phyloP scores from a whole-genome alignment of 2,888 invertebrate genomes.

The Drosophila borborema region DNA sequence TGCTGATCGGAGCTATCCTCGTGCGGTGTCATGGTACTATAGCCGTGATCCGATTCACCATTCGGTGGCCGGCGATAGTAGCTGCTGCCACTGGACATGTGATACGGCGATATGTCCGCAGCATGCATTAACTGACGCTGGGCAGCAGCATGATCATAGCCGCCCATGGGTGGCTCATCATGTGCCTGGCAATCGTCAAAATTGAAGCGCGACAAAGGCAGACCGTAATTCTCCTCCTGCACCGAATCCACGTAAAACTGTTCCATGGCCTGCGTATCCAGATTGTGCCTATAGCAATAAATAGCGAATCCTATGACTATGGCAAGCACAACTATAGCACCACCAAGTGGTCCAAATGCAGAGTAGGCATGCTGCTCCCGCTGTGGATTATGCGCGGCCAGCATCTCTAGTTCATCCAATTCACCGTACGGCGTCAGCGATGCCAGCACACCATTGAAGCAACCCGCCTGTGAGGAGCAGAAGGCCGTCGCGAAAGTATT shows the following conservation, averaged over 20 bases:
- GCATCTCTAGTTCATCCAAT: slow-evolving; percentile 81
- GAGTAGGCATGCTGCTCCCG: slow-evolving; percentile 87
- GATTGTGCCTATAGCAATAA: slow-evolving; percentile 92
- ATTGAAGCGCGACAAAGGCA: slow-evolving; percentile 91
- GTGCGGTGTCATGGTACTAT: slow-evolving; percentile 97
- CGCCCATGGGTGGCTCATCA: slow-evolving; percentile 83
- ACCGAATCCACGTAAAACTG: slow-evolving; percentile 86
- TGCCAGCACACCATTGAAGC: slow-evolving; percentile 94
- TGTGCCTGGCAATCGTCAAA: slow-evolving; percentile 88
- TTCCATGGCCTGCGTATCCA: slow-evolving; percentile 83
- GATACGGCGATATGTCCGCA: slow-evolving; percentile 91
- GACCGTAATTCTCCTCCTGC: slow-evolving; percentile 86
- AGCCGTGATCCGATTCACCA: slow-evolving; percentile 94
- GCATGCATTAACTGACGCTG: slow-evolving; percentile 89
- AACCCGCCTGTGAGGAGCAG: slow-evolving; percentile 92
- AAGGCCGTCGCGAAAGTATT: slow-evolving; percentile 89
- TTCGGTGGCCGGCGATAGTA: slow-evolving; percentile 91
- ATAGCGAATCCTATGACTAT: slow-evolving; percentile 92
- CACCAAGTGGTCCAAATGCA: slow-evolving; percentile 94
- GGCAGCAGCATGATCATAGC: slow-evolving; percentile 79
- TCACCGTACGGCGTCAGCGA: slow-evolving; percentile 91
- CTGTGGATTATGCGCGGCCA: slow-evolving; percentile 81
- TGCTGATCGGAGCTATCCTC: slow-evolving; percentile 95
- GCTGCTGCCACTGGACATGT: slow-evolving; percentile 89
- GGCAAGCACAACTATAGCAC: slow-evolving; percentile 93